A percentile compares a stretch with the other conserved stretches of the same genome.
phyloP scores from a whole-genome alignment of 2,113 vertebrate genomes.

The Etia nguti region DNA sequence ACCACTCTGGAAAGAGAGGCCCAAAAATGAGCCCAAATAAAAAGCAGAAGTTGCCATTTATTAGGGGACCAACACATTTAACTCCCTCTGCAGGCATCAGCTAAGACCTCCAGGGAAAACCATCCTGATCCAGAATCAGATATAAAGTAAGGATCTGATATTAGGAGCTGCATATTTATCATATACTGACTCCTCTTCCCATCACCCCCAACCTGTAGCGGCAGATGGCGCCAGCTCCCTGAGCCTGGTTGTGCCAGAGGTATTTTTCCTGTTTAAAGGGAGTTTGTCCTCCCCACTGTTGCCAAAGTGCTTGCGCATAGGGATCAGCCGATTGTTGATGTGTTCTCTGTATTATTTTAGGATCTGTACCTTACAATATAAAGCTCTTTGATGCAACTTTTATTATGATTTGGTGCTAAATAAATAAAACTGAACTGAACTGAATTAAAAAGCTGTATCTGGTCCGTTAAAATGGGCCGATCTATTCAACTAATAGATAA shows the following conservation, averaged over 20 bases:
- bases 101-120: not conserved
- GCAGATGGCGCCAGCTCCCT: fast-evolving
- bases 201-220: not conserved
- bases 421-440: fast-evolving
- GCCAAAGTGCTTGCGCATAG: not conserved
- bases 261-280: not conserved
- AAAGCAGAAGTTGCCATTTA: fast-evolving
- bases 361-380: fast-evolving
- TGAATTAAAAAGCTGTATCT: fast-evolving
- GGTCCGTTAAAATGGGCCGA: fast-evolving
- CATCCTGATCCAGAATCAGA: fast-evolving
- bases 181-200: fast-evolving
- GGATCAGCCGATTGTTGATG: not conserved
- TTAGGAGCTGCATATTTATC: not conserved
- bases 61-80: not conserved
- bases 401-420: not conserved
- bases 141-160: not conserved
- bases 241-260: not conserved
- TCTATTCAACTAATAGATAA: not conserved
- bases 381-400: not conserved
- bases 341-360: not conserved
- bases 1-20: too few species aligned
- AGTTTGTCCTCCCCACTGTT: not conserved
- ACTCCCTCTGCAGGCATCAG: not conserved
- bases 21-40: not conserved